Percentiles rank a stretch among this genome's conserved stretches.
phyloP scores from a whole-genome alignment of 2,888 invertebrate species.

The Camponotus fellah region DNA sequence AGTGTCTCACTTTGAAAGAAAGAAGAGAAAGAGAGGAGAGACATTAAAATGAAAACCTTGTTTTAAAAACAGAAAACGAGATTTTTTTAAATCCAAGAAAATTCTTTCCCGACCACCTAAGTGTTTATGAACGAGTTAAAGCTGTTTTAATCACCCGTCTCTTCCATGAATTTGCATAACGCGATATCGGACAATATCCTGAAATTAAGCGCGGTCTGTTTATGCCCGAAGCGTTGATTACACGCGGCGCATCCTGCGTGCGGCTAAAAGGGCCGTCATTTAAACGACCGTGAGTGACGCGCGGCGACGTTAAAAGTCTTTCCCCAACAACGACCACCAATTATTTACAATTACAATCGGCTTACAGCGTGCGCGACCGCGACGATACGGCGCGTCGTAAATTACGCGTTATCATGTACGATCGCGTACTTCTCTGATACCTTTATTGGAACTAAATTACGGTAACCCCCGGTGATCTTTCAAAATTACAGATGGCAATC shows the following conservation, averaged over 20 bases:
- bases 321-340: conserved; percentile 18
- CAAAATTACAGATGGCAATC: not conserved
- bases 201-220: not conserved
- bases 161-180: not conserved
- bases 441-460: conserved; percentile 10
- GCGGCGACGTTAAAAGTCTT: conserved; percentile 19
- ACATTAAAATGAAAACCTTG: not conserved
- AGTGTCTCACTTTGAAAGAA: conserved; percentile 20
- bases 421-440: conserved; percentile 6
- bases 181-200: not conserved
- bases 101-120: not conserved
- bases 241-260: conserved; percentile 9
- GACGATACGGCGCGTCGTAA: not conserved
- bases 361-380: conserved; percentile 5
- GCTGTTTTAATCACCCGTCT: not conserved
- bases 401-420: conserved; percentile 19
- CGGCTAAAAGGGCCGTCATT: conserved; percentile 2
- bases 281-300: conserved; percentile 16
- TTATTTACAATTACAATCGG: conserved; percentile 45
- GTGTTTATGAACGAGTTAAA: conserved; percentile 13
- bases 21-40: not conserved
- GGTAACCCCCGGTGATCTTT: not conserved
- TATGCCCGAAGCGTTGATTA: conserved; percentile 14
- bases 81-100: not conserved
- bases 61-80: not conserved